phyloP scores from a whole-genome alignment of 2,888 invertebrate species.

The Tachystola acroxantha region DNA sequence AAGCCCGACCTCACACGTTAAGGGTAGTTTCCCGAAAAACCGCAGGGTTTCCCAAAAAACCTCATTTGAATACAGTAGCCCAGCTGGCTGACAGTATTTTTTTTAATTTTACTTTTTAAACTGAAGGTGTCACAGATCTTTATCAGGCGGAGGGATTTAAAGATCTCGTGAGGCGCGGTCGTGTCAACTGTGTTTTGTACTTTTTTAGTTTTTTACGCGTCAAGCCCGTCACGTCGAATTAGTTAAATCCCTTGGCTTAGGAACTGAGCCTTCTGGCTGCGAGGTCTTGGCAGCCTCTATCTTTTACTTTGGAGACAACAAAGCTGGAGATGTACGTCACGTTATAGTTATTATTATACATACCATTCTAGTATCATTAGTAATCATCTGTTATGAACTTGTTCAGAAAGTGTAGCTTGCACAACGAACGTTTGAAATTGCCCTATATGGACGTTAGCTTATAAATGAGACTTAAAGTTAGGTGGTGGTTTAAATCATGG shows the following conservation, averaged over 20 bases:
- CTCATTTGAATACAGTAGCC: constrained; percentile 72
- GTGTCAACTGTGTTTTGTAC: constrained; percentile 55
- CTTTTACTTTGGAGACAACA: constrained; percentile 18
- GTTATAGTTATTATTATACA: too few relatives aligned
- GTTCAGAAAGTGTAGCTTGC: too few relatives aligned
- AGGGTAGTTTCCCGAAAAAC: constrained; percentile 49
- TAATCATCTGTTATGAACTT: too few relatives aligned
- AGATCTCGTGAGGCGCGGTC: constrained; percentile 64
- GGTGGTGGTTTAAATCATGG: too few relatives aligned
- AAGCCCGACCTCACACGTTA: constrained; percentile 56
- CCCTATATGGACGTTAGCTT: too few relatives aligned
- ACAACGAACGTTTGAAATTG: too few relatives aligned
- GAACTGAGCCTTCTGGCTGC: constrained; percentile 54
- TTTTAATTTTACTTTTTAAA: constrained; percentile 38
- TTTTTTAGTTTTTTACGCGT: constrained; percentile 47
- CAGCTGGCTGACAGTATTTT: constrained; percentile 44
- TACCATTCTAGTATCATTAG: too few relatives aligned
- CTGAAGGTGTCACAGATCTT: constrained; percentile 70
- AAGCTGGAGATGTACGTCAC: too few relatives aligned
- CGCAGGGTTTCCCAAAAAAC: constrained; percentile 49
- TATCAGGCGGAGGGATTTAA: constrained; percentile 69
- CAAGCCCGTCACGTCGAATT: constrained; percentile 71
- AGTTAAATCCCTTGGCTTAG: constrained; percentile 64
- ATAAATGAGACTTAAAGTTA: too few relatives aligned
- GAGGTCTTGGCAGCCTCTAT: constrained; percentile 22